Evolutionary conservation across 2,888 invertebrate species (phyloP).

Genomic region (Fissipunctia ypsillon): DNA sequence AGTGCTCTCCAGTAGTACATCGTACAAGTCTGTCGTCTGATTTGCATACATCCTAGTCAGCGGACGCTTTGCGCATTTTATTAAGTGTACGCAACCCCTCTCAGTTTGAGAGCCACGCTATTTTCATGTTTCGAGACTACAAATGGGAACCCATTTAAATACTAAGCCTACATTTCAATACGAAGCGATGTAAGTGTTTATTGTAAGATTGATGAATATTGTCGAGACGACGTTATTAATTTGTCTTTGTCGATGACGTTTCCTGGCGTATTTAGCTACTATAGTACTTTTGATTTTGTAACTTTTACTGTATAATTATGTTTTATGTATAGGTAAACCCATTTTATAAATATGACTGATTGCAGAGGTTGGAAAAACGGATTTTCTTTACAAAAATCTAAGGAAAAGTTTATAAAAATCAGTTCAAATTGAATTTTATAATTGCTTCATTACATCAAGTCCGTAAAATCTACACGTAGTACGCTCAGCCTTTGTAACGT

Average conservation of each 20-base stretch:
- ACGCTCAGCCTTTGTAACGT: constrained; percentile 78
- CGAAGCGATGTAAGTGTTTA: constrained; percentile 81
- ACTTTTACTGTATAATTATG: background rate
- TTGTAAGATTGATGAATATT: constrained; percentile 71
- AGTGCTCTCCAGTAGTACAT: background rate
- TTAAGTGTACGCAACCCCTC: constrained; percentile 84
- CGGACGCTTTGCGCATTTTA: constrained; percentile 76
- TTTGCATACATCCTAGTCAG: constrained; percentile 75
- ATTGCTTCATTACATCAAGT: constrained; percentile 68
- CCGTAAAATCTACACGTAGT: constrained; percentile 63
- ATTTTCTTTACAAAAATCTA: background rate
- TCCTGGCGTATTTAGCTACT: background rate
- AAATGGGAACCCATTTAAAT: constrained; percentile 91
- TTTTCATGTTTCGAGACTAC: constrained; percentile 90
- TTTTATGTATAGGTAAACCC: background rate
- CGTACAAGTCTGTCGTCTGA: constrained; percentile 45
- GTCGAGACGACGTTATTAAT: constrained; percentile 43
- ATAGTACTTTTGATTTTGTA: background rate
- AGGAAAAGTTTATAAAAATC: background rate
- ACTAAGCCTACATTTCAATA: constrained; percentile 89
- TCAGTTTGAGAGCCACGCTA: constrained; percentile 90
- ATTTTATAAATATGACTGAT: too few relatives aligned
- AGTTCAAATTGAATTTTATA: constrained; percentile 50
- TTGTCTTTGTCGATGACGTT: constrained; percentile 9
- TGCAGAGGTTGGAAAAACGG: background rate